Conservation (phyloP, 2,113 vertebrate species). For the Lanius collurio region DNA sequence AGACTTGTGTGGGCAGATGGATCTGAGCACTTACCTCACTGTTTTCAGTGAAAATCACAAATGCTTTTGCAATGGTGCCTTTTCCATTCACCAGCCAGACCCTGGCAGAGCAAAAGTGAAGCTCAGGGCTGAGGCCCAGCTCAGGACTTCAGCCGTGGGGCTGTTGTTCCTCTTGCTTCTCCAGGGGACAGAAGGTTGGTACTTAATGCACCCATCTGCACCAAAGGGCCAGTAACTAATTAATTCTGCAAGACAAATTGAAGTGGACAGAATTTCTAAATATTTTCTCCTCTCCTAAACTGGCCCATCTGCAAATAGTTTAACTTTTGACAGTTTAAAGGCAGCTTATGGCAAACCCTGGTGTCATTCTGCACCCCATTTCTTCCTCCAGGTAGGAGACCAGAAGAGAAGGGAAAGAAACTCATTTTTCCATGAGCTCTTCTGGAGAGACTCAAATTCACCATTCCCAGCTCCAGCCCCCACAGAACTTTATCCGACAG, state of each 20-base stretch:
- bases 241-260: conserved; percentile 25
- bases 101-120: not conserved
- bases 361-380: not conserved
- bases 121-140: not conserved
- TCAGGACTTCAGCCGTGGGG: not conserved
- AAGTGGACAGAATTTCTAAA: not conserved
- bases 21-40: not conserved
- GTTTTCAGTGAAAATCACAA: not conserved
- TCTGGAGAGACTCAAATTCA: not conserved
- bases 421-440: not conserved
- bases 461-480: not conserved
- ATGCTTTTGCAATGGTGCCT: not conserved
- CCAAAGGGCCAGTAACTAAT: not conserved
- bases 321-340: not conserved
- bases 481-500: not conserved
- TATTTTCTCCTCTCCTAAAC: not conserved
- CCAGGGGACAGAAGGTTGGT: not conserved
- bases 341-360: not conserved
- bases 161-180: not conserved
- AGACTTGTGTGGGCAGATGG: not conserved
- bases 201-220: not conserved
- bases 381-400: not conserved
- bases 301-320: not conserved
- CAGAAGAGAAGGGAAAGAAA: not conserved
- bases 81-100: not conserved